These are phyloP conservation scores for Onychostoma macrolepis DNA, from an alignment of 2,113 vertebrate species.

Conservation along the genomic window DNA sequence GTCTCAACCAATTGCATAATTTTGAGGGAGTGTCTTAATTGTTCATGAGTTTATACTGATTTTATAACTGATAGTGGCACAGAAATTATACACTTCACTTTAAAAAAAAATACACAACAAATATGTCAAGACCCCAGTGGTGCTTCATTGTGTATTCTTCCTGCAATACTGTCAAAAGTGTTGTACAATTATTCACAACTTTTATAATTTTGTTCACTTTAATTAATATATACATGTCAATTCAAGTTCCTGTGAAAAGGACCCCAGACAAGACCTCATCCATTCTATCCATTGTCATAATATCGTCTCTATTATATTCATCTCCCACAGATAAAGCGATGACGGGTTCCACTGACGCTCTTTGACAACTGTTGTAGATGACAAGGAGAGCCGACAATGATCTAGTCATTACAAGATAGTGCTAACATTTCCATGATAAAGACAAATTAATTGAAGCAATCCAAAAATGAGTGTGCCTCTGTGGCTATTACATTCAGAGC, in stretches of 20 bases:
- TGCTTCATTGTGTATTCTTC: slow-evolving; percentile 5
- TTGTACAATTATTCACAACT: neutral
- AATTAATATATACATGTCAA: slow-evolving; percentile 1
- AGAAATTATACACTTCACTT: neutral
- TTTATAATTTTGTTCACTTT: neutral
- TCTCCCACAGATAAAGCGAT: slow-evolving; percentile 19
- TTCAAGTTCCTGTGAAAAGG: neutral
- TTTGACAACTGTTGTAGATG: slow-evolving; percentile 41
- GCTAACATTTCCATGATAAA: slow-evolving; percentile 33
- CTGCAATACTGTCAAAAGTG: neutral
- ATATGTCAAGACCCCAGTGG: neutral
- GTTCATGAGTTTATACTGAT: neutral
- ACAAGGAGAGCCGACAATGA: slow-evolving; percentile 44
- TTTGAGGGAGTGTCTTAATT: neutral
- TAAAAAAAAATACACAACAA: neutral
- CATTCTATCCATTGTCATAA: neutral
- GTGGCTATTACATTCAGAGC: neutral
- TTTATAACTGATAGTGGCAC: neutral
- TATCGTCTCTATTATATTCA: neutral
- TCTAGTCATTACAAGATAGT: slow-evolving; percentile 43
- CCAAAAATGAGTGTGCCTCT: slow-evolving; percentile 9
- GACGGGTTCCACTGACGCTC: slow-evolving; percentile 38
- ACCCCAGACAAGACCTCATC: slow-evolving; percentile 5
- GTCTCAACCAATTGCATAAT: neutral
- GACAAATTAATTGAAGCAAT: slow-evolving; percentile 42